Base-by-base conservation (phyloP, 2,113 vertebrate species). In the Baryphthengus martii region DNA sequence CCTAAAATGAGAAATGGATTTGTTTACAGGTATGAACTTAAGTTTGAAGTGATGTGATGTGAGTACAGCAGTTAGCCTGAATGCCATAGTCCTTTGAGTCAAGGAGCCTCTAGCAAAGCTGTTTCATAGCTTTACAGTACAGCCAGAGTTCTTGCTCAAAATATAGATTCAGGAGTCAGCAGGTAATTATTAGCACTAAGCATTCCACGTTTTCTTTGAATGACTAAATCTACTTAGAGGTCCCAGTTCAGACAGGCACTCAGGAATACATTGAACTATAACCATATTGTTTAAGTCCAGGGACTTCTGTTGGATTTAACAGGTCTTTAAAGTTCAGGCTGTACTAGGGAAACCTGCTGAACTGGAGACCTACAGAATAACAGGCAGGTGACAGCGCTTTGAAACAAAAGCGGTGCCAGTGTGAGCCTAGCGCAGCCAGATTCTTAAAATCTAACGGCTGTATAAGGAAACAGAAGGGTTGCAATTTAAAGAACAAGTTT, bases 241-340 rank as follows among this genome's bases (percentile, higher is more conserved):
- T 85, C 66, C 28, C 56, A 3, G 4, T 87, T 89, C 61, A 87
- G 56, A 55, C 13, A 13, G 66, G 80, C 65, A 68, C 56, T 72
- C 31, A 13, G 74, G 77, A 78, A 89, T 78, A 86, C n/a, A 9
- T 47, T 52, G 63, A 75, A 87, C 73, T 95, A 76, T 82, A 94
- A 89, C 70, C 19, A 91, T 52, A 89, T 82, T 92, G 90, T 95
- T 96, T 91, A 95, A 95, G 55, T 89, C 17, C 58, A 53, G 0
- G 1, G 58, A 87, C 53, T 92, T 83, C 11, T 12, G 35, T 3
- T 76, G 85, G 90, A 86, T 90, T 95, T 92, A 93, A 58, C 25
- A 68, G 56, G 81, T 82, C 45, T 87, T 94, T 85, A 89, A 80
- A 95, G 89, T 88, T 92, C 94, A 93, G 53, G 45, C 66, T 75